Conservation (phyloP, 1,140 invertebrate genomes). For the Drosophila novamexicana region DNA sequence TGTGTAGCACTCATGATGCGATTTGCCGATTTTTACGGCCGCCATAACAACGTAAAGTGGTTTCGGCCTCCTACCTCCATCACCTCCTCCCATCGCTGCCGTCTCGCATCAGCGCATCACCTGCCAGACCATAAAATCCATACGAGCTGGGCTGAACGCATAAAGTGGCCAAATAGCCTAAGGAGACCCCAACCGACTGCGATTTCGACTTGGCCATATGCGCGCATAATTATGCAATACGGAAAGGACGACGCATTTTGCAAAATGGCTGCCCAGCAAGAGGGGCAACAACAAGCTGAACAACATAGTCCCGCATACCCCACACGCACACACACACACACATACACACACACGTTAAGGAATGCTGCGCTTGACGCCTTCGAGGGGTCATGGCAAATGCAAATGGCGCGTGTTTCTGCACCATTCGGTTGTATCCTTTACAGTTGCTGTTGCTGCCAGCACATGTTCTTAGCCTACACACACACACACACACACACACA, state of each 20-base stretch:
- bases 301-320: neutral
- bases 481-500: neutral
- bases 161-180: conserved; percentile 26
- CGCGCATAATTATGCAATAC: conserved; percentile 70
- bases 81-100: neutral
- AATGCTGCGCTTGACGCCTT: conserved; percentile 57
- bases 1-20: conserved; percentile 44
- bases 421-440: conserved; percentile 55
- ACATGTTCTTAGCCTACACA: conserved; percentile 16
- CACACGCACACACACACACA: too few species aligned
- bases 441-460: conserved; percentile 26
- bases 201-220: conserved; percentile 49
- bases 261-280: conserved; percentile 19
- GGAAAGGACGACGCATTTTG: conserved; percentile 29
- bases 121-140: conserved; percentile 56
- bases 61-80: neutral
- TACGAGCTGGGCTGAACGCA: conserved; percentile 23
- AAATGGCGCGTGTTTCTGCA: conserved; percentile 65
- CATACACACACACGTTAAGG: conserved; percentile 2
- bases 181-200: neutral
- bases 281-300: conserved; percentile 8
- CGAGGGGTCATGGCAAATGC: conserved; percentile 71
- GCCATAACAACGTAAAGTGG: conserved; percentile 51
- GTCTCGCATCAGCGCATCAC: conserved; percentile 19
- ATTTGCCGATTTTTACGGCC: conserved; percentile 56